phyloP scores from a whole-genome alignment of 53 echinoderm and acorn worm species.

The Luidia sarsii region DNA sequence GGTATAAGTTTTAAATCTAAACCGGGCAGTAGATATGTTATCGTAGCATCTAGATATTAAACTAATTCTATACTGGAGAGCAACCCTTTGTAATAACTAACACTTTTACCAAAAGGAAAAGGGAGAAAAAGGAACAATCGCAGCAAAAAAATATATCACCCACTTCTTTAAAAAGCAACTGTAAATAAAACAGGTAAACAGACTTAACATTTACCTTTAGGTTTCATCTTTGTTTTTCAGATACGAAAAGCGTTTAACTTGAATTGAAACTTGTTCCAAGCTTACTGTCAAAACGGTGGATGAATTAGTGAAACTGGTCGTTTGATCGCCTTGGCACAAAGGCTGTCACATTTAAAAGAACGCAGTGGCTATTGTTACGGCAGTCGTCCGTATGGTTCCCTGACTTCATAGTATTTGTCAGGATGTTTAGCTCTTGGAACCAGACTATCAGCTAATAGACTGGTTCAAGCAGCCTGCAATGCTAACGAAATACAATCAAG shows the following conservation, averaged over 20 bases:
- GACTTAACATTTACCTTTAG: slow-evolving; percentile 44
- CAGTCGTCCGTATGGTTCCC: no score
- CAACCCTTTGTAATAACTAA: not conserved
- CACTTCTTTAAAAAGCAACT: slow-evolving; percentile 2
- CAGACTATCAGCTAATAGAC: no score
- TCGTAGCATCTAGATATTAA: slow-evolving; percentile 10
- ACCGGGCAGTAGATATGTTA: no score
- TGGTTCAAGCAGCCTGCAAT: no score
- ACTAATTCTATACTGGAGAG: slow-evolving; percentile 23
- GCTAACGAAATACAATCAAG: no score
- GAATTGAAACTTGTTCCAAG: not conserved
- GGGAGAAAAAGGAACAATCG: not conserved
- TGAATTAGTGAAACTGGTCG: no score
- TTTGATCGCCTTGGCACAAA: no score
- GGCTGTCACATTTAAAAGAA: no score
- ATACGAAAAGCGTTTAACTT: not conserved
- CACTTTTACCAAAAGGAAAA: not conserved
- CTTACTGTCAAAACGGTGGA: no score
- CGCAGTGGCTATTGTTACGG: no score
- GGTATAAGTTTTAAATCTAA: not conserved
- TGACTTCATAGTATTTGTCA: no score
- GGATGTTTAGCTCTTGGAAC: no score
- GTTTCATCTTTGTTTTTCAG: slow-evolving; percentile 32
- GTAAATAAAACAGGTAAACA: slow-evolving; percentile 28
- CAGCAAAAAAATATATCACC: slow-evolving; percentile 13